Evolutionary conservation across 2,888 invertebrate species (phyloP).

Genomic region (Esperia sulphurella): DNA sequence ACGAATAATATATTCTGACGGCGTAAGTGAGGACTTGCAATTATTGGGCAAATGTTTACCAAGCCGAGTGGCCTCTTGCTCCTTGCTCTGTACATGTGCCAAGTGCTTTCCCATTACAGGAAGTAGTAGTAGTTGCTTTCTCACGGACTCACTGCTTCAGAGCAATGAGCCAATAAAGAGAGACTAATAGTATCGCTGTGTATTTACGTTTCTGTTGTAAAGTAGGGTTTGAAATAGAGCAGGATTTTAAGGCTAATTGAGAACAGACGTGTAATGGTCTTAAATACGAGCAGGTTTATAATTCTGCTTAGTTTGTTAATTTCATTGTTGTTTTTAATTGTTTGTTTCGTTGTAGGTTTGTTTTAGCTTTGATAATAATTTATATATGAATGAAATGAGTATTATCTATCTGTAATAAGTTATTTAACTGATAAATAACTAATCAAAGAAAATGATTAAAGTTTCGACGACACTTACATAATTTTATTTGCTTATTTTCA

Average conservation of each 20-base stretch:
- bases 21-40: conserved; percentile 68
- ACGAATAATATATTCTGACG: conserved; percentile 62
- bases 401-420: too few relatives aligned
- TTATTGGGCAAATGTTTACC: conserved; percentile 75
- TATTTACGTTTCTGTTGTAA: conserved; percentile 14
- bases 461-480: too few relatives aligned
- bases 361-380: too few relatives aligned
- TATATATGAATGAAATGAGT: too few relatives aligned
- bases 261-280: too few relatives aligned
- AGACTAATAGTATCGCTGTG: conserved; percentile 30
- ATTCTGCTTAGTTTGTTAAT: too few relatives aligned
- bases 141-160: conserved; percentile 38
- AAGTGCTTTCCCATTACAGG: conserved; percentile 58
- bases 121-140: conserved; percentile 49
- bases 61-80: conserved; percentile 58
- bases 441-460: too few relatives aligned
- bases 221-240: not conserved
- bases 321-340: too few relatives aligned
- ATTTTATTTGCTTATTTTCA: too few relatives aligned
- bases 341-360: too few relatives aligned
- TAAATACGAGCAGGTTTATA: too few relatives aligned
- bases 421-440: too few relatives aligned
- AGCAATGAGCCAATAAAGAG: conserved; percentile 52
- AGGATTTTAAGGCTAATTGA: not conserved
- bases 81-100: conserved; percentile 51